phyloP scores from a whole-genome alignment of 2,888 invertebrate species.

The Tinea semifulvella region DNA sequence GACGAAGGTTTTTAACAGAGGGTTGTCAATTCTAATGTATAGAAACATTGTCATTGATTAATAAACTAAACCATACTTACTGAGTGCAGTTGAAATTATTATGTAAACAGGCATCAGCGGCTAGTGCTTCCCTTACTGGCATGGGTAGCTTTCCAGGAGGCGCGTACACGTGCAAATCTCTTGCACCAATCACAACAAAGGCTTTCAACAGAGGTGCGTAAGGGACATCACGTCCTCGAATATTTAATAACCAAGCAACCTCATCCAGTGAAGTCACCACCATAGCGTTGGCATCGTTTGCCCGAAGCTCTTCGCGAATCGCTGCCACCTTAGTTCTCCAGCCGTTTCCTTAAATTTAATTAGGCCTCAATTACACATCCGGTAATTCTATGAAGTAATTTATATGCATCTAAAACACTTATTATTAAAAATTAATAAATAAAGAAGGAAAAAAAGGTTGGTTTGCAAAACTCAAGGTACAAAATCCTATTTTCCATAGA shows the following conservation, averaged over 20 bases:
- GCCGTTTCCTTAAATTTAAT: constrained; percentile 66
- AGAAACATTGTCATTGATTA: no score
- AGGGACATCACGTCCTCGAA: constrained; percentile 85
- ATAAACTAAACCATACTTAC: no score
- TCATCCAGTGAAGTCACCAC: constrained; percentile 88
- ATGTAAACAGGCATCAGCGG: constrained; percentile 66
- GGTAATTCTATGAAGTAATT: no score
- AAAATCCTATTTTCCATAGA: no score
- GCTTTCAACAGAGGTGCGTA: constrained; percentile 83
- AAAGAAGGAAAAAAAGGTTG: no score
- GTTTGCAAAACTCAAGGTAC: no score
- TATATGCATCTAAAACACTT: no score
- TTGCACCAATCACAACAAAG: constrained; percentile 74
- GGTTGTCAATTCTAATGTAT: no score
- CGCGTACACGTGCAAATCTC: constrained; percentile 75
- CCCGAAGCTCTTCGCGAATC: constrained; percentile 70
- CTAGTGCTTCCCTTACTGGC: constrained; percentile 58
- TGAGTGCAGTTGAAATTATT: constrained; percentile 68
- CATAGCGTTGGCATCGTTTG: constrained; percentile 76
- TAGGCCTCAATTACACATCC: no score
- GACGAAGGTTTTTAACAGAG: no score
- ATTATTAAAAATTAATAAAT: no score
- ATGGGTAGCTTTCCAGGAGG: constrained; percentile 71
- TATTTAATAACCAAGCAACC: constrained; percentile 87
- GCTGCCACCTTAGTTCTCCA: constrained; percentile 81